Base-by-base conservation (phyloP, 2,113 vertebrate genomes). In the Epinephelus moara region DNA sequence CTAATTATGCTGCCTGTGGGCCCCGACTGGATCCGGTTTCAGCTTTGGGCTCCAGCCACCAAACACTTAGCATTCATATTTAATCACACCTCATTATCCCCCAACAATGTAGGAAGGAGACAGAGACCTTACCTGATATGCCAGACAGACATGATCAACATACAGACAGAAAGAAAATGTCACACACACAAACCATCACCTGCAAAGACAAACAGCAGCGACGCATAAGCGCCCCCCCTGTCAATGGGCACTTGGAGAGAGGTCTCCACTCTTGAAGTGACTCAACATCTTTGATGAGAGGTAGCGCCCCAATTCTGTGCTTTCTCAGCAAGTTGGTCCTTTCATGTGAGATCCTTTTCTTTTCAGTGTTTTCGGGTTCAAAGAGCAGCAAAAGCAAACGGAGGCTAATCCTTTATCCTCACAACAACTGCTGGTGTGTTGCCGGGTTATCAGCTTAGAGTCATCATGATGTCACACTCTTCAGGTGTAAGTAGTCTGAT, bases 61-160 rank as follows among this genome's bases (percentile, higher is more conserved):
- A 94, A 95, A 95, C 94, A 95, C 95, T 94, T 95, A 94, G 90
- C 93, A 95, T 96, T 93, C 94, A 96, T 96, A 94, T 96, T 95
- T 96, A 94, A 96, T 95, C 92, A 92, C 91, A 91, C 91, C 86
- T 94, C 91, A 95, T 96, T 96, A 96, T 95, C 92, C 82, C 78
- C 50, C 91, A 92, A 95, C 94, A 95, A 94, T 95, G 93, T 90
- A 93, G 92, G 88, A 91, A 94, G 90, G 93, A 93, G 94, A 94
- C 92, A 84, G 89, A 91, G 89, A 84, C 88, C 87, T 90, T 76
- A 94, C 93, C 84, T 95, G 92, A 94, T 87, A 82, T 63, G 89
- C 89, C 92, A 90, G 91, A 92, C 87, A 94, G 85, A 89, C 85
- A 85, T n/a, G 17, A 85, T 77, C 84, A 79, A 87, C 81, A 81